Evolutionary conservation across 2,113 vertebrate species (phyloP).

Genomic region (Takifugu bimaculatus): DNA sequence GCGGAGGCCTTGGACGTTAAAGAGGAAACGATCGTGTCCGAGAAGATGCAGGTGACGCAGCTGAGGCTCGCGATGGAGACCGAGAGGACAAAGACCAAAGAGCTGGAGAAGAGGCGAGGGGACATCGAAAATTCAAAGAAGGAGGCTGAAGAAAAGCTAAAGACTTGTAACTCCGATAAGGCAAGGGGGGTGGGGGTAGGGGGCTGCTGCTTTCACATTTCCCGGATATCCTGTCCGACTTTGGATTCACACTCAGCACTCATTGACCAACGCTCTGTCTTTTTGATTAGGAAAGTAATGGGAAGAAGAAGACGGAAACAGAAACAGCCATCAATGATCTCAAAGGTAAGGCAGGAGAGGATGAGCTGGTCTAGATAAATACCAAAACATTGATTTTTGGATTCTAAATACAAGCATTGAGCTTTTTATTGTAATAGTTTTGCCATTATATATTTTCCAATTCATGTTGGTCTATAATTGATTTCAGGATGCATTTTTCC

Average conservation of each 20-base stretch:
- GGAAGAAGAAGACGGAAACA: conserved; percentile 7
- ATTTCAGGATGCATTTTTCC: no score
- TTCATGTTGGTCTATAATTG: no score
- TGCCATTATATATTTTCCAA: no score
- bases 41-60: conserved; percentile 30
- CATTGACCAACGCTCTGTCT: neutral
- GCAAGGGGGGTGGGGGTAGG: conserved; percentile 18
- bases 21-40: conserved; percentile 37
- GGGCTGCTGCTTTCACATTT: neutral
- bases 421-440: no score
- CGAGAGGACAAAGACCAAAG: neutral
- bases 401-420: no score
- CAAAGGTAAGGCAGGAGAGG: conserved; percentile 50
- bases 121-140: fast-evolving
- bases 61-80: conserved; percentile 2
- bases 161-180: conserved; percentile 53
- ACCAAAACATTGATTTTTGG: no score
- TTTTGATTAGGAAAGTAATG: conserved; percentile 26
- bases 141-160: neutral
- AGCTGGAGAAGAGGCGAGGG: conserved; percentile 31
- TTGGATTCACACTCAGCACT: neutral
- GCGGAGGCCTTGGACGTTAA: conserved; percentile 22
- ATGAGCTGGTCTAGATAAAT: neutral
- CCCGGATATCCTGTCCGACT: neutral
- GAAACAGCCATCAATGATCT: conserved; percentile 3